Evolutionary conservation across 1,140 invertebrate species (phyloP), one percentile per base, ranked within the genome.

Genomic region (Drosophila pseudoananassae): DNA sequence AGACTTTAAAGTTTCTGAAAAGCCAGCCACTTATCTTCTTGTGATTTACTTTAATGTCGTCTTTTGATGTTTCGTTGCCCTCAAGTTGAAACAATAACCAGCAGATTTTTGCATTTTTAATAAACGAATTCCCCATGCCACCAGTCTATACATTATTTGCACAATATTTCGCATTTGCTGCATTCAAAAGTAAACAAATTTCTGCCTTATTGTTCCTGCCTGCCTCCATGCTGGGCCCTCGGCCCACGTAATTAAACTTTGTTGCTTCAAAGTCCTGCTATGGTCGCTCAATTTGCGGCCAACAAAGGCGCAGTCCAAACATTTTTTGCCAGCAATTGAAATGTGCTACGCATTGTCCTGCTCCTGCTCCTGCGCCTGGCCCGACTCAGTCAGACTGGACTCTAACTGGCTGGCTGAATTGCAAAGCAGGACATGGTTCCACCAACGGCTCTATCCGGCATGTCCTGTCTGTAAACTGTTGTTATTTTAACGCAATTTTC

Each of bases 401-500:
- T 36, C 61, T 65, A 38, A 8, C 60, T 33, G 46, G 25, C 45
- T 33, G 59, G 25, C 55, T 46, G 65, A 58, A 58, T 61, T 56
- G 70, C 73, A 65, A 72, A 65, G 59, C 59, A 79, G 74, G 80
- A 83, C 80, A 79, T 68, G 54, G 49, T 53, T 38, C 49, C 63
- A 23, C 15, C 43, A 58, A 47, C 45, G 38, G 31, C 15, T 60
- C 51, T 69, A 70, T 49, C 64, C 66, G 43, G 64, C 63, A 43
- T 54, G 60, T 68, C 72, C 76, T 76, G 64, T 58, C 74, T 83
- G 84, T 85, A 89, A 90, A 81, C 85, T 85, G 81, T 90, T 90
- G 85, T 87, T 87, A 87, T 87, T 87, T 90, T 85, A 90, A 90
- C 85, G 85, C 85, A 90, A 90, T 90, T 90, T 90, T 90, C 85